phyloP scores from a whole-genome alignment of 2,113 vertebrate species.

The Delphinus delphis region DNA sequence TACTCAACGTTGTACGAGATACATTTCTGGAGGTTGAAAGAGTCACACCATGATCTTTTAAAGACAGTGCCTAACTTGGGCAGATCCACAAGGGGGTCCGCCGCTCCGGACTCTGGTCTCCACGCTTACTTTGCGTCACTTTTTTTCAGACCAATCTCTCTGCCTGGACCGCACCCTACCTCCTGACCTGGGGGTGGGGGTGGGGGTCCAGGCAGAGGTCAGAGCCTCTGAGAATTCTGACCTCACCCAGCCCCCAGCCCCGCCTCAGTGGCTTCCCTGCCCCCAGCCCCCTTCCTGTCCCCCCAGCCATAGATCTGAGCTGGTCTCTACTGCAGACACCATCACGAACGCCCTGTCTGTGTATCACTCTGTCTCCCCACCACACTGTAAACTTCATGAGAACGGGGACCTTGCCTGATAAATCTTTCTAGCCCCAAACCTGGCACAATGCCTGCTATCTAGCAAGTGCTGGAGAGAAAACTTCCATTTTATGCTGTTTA shows the following conservation, averaged over 20 bases:
- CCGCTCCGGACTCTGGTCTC: background rate
- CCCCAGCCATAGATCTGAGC: background rate
- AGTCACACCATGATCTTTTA: background rate
- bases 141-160: background rate
- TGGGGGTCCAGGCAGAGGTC: background rate
- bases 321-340: background rate
- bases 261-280: background rate
- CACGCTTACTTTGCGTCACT: background rate
- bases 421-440: background rate
- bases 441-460: background rate
- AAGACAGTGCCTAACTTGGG: background rate
- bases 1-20: background rate
- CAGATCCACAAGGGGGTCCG: background rate
- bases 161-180: fast-evolving
- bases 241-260: fast-evolving
- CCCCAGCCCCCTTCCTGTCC: background rate
- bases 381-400: background rate
- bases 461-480: background rate
- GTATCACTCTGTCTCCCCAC: background rate
- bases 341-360: background rate
- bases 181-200: background rate
- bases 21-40: background rate
- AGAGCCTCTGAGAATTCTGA: background rate
- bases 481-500: background rate
- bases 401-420: background rate